phyloP scores from a whole-genome alignment of 2,113 vertebrate genomes.

The Zosterops japonicus region DNA sequence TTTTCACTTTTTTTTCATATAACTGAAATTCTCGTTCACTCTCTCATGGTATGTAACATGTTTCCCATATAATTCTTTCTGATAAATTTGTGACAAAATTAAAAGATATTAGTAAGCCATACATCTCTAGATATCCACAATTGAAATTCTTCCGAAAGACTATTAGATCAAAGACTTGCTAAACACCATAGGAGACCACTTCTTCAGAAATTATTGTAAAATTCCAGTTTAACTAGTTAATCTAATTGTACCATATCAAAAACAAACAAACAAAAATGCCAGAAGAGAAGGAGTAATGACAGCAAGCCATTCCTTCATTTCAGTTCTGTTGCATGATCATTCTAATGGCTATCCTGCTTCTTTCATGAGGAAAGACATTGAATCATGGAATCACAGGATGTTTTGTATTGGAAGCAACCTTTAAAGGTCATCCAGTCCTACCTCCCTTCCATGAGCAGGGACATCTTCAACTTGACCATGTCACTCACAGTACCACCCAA shows the following conservation, averaged over 20 bases:
- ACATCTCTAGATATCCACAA: not conserved
- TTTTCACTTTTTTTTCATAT: not conserved
- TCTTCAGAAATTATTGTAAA: not conserved
- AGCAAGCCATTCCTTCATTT: not conserved
- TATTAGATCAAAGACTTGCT: not conserved
- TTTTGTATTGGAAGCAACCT: not conserved
- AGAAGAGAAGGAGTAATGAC: not conserved
- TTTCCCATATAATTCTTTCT: not conserved
- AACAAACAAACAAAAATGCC: not conserved
- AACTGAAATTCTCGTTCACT: not conserved
- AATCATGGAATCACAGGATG: not conserved
- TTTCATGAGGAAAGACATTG: not conserved
- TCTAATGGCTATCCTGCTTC: not conserved
- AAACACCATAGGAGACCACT: not conserved
- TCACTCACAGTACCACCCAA: not conserved
- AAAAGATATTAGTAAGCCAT: not conserved
- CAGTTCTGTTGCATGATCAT: not conserved
- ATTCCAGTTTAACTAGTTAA: not conserved
- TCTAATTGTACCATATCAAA: not conserved
- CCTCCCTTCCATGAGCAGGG: not conserved
- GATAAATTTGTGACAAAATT: not conserved
- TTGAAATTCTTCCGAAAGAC: not conserved
- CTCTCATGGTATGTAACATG: not conserved
- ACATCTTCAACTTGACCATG: not conserved
- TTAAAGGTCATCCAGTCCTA: not conserved